A percentile compares a stretch with the other conserved stretches of the same genome.
Evolutionary conservation across 2,797 vertebrate genomes (phyloP).

Genomic region (Ficedula albicollis): DNA sequence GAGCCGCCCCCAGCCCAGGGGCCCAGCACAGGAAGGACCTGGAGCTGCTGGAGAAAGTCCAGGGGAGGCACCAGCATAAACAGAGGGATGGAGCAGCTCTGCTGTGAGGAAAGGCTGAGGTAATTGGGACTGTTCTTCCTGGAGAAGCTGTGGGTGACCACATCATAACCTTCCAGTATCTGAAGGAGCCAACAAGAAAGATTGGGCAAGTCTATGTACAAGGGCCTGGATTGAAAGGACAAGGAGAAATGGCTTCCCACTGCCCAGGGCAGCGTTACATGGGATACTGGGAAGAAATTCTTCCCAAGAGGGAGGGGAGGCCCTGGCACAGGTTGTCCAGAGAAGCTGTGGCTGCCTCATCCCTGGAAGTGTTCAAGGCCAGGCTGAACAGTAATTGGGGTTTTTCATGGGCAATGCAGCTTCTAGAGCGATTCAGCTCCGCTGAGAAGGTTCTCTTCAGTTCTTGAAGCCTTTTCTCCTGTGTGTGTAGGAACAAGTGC

Average conservation of each 20-base stretch:
- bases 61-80: neutral
- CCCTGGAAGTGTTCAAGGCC: neutral
- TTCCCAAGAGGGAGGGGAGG: neutral
- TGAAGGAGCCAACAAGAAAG: neutral
- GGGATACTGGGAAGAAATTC: neutral
- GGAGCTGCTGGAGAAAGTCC: neutral
- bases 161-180: neutral
- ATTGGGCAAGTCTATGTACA: neutral
- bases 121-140: neutral
- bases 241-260: neutral
- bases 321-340: neutral
- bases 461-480: neutral
- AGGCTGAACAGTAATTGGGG: neutral
- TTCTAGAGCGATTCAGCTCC: neutral
- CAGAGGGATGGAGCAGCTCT: neutral
- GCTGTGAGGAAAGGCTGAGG: neutral
- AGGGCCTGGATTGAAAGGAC: neutral
- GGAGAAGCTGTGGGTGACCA: neutral
- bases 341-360: neutral
- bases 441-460: neutral
- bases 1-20: neutral
- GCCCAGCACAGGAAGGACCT: neutral
- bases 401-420: neutral
- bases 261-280: neutral
- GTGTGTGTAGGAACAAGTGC: accelerated